phyloP scores from a whole-genome alignment of 2,797 vertebrate genomes.

The Notolabrus celidotus region DNA sequence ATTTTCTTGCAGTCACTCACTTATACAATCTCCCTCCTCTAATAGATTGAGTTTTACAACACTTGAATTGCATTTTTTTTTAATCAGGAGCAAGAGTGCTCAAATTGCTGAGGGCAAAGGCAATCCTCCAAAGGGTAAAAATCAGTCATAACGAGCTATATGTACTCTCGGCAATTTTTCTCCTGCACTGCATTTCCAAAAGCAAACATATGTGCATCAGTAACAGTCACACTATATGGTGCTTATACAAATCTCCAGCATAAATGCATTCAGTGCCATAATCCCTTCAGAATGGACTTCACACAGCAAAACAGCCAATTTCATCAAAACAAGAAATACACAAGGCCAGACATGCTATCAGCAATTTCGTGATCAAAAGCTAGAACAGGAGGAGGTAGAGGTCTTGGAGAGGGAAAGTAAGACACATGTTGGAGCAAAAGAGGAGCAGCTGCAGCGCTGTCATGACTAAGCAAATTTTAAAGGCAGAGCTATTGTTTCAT shows the following conservation, averaged over 20 bases:
- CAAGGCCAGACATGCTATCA: conserved; percentile 12
- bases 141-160: conserved; percentile 44
- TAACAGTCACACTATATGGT: neutral
- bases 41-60: too few relatives aligned
- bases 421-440: neutral
- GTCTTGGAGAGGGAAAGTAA: neutral
- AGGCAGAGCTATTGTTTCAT: conserved; percentile 1
- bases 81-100: too few relatives aligned
- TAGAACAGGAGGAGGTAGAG: neutral
- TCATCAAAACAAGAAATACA: neutral
- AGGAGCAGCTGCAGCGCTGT: conserved; percentile 3
- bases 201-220: neutral
- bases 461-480: conserved; percentile 1
- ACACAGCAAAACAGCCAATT: neutral
- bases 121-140: conserved; percentile 28
- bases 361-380: conserved; percentile 1
- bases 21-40: neutral
- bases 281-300: neutral
- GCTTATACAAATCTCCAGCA: neutral
- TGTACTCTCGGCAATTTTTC: conserved; percentile 40
- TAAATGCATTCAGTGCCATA: neutral
- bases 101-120: conserved; percentile 17
- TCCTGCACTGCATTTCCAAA: neutral
- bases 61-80: too few relatives aligned
- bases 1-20: too few relatives aligned